A percentile compares a stretch with the other conserved stretches of the same genome.
phyloP scores from a whole-genome alignment of 2,113 vertebrate genomes.

The Proterorhinus semilunaris region DNA sequence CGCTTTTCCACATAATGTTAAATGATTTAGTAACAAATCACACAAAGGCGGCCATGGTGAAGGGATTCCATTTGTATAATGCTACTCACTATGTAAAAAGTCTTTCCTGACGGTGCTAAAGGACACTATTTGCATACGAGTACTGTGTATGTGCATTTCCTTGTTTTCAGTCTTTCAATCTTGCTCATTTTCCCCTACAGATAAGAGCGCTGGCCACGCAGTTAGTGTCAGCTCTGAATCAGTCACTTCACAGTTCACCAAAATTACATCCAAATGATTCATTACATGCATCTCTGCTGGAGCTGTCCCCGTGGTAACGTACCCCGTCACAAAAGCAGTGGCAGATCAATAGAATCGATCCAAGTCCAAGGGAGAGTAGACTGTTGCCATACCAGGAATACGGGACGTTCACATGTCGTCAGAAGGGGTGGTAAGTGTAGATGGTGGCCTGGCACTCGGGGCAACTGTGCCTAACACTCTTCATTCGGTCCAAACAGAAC shows the following conservation, averaged over 20 bases:
- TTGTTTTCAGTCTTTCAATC: neutral
- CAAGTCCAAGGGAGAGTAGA: neutral
- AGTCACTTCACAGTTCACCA: neutral
- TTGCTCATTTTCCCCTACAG: neutral
- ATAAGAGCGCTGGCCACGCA: neutral
- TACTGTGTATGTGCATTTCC: neutral
- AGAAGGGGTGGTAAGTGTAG: slow-evolving; percentile 29
- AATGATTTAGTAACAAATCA: neutral
- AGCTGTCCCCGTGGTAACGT: neutral
- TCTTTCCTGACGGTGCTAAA: neutral
- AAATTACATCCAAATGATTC: neutral
- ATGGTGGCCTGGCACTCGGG: slow-evolving; percentile 72
- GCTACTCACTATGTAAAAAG: neutral
- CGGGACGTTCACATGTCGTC: slow-evolving; percentile 10
- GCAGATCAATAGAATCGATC: neutral
- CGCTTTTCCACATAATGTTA: neutral
- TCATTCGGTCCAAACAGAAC: slow-evolving; percentile 77
- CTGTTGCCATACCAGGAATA: too few species aligned
- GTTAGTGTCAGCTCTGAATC: neutral
- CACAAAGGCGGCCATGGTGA: neutral
- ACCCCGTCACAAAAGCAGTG: neutral
- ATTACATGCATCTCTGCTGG: neutral
- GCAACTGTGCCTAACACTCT: slow-evolving; percentile 81
- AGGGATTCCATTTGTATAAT: neutral
- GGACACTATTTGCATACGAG: slow-evolving; percentile 8